Base-by-base conservation (phyloP, 2,888 invertebrate genomes). In the Lycocerus yunnanus region DNA sequence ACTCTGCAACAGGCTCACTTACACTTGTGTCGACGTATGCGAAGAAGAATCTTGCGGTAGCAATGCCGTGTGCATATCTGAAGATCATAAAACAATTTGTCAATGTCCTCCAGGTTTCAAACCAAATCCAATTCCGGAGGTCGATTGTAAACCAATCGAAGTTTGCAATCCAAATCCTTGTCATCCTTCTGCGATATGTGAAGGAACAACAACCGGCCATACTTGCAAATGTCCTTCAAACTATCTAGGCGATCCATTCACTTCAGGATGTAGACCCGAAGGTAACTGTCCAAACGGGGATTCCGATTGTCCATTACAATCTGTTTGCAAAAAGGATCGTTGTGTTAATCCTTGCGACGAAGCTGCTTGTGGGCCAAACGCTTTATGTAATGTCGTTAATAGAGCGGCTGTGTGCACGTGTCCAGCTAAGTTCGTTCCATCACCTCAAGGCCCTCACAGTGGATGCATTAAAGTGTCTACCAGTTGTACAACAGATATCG, bases 1-100 rank as follows among this genome's bases (percentile, higher is more conserved):
- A 84, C 87, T 95, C 70, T 97, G 97, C 84, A 93, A 97, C 84
- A 90, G 96, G 69, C 88, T 95, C 84, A 93, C 94, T 1, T 94
- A 96, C 84, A 93, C 93, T 16, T 97, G 97, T 82, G 91, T 91
- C 81, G 92, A 94, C 84, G 94, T 93, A 8, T 97, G 96, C 83
- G 91, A 92, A 77, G 93, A 93, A 84, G 93, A 94, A 80, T 92
- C 94, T 2, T 97, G 97, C 82, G 96, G 97, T 0, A 91, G 91
- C 15, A 95, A 96, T 86, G 95, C 97, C 9, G 94, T 97, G 14
- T 97, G 97, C 84, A 91, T 96, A 80, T 93, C 94, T 5, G 95
- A 96, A 86, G 93, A 94, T 82, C 95, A 97, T 84, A 93, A 92
- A 83, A 91, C 93, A 9, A 90, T 90, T 15, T 97, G 97, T 81